phyloP scores from a whole-genome alignment of 2,888 invertebrate species.

The Spisula subtruncata region DNA sequence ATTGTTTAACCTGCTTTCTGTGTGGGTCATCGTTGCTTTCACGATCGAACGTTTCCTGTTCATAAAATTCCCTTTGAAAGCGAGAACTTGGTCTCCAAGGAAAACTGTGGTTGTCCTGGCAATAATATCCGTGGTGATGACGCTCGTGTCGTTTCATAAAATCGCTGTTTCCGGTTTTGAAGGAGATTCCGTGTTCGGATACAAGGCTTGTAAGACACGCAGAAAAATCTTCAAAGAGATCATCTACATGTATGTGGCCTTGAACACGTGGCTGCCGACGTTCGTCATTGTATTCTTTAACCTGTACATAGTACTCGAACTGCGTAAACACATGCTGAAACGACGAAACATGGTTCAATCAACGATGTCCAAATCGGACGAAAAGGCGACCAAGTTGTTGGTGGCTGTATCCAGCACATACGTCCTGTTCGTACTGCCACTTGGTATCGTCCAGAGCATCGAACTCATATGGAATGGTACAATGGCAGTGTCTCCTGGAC shows the following conservation, averaged over 20 bases:
- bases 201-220: conserved; percentile 79
- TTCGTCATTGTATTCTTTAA: conserved; percentile 74
- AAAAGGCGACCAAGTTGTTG: conserved; percentile 76
- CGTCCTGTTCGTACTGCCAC: conserved; percentile 76
- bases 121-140: conserved; percentile 68
- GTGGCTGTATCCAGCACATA: conserved; percentile 76
- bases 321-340: conserved; percentile 67
- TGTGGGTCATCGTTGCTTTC: conserved; percentile 78
- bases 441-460: conserved; percentile 77
- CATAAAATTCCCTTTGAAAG: conserved; percentile 78
- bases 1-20: conserved; percentile 79
- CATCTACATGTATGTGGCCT: conserved; percentile 79
- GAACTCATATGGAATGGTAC: conserved; percentile 78
- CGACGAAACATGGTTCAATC: conserved; percentile 67
- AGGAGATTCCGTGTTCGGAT: conserved; percentile 80
- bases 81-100: conserved; percentile 71
- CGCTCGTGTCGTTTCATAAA: conserved; percentile 77
- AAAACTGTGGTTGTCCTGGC: conserved; percentile 69
- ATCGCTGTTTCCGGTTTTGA: conserved; percentile 81
- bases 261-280: conserved; percentile 81
- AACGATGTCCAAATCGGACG: conserved; percentile 73
- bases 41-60: conserved; percentile 78
- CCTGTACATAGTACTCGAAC: conserved; percentile 65
- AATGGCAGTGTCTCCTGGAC: conserved; percentile 57
- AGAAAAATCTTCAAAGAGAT: conserved; percentile 75